Evolutionary conservation across 2,888 invertebrate species (phyloP), one percentile per base, ranked within the genome.

Genomic region (Drosophila stalkeri): DNA sequence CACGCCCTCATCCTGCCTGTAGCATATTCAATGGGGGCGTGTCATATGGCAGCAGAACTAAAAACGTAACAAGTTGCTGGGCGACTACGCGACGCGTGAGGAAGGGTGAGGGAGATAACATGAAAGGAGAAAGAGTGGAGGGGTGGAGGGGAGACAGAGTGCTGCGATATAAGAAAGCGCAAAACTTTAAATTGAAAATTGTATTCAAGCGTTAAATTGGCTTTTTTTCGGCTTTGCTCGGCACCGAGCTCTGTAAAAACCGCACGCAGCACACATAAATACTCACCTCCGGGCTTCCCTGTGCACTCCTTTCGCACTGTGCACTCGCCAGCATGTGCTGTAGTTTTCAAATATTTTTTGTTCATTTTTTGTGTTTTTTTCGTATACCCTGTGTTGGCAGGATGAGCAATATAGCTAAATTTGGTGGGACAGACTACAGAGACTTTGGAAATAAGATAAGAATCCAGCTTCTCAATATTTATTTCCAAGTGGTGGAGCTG

Each of bases 151-250:
- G 49, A n/a, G 56, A 65, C 64, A 63, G 73, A 31, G 66, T 63
- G 55, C 61, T 64, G 55, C 56, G 55, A 66, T 78, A 76, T 68
- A 83, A 82, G 83, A 81, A 83, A 82, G 65, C 70, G 81, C 71
- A 82, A 89, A 86, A 90, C 86, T 87, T 87, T 87, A 87, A 87
- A 87, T 87, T 87, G 86, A 90, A 87, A 87, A 86, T 86, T 86
- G 86, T 86, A 90, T 90, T 87, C 89, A 87, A 88, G 87, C 87
- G 89, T 89, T 89, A 88, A 88, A 88, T 88, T 88, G 90, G 89
- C 89, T 88, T 89, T 86, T 82, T 82, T 88, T 55, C 71, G 77
- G 72, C 69, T 72, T 74, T 82, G 54, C 81, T 65, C 81, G 46
- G 55, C 64, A 57, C 64, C 47, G 63, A 59, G 54, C 49, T 61